Evolutionary conservation across 2,888 invertebrate species (phyloP), one percentile per base, ranked within the genome.

Genomic region (Strigamia maritima): DNA sequence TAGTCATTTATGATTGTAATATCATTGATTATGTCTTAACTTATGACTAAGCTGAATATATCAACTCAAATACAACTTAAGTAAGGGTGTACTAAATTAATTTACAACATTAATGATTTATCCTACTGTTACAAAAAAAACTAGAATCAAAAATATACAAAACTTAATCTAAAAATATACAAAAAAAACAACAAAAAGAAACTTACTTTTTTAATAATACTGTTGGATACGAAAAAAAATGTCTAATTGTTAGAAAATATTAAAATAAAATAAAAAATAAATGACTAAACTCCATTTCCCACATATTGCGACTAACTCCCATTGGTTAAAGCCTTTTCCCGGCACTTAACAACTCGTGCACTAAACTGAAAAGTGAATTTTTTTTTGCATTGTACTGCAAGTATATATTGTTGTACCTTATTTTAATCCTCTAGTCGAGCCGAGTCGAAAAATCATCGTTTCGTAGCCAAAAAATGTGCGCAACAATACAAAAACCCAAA

Each of bases 1-100:
- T 75, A 31, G 24, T 75, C 12, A 31, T 35, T 28, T 74, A 31
- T 75, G 28, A 75, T 75, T 75, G 31, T 75, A 75, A 75, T 75
- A 75, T 28, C 75, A 75, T 28, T 75, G 28, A 75, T 31, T 28
- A 75, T 75, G 35, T 75, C 24, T 26, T 70, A 70, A 70, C 28
- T 26, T 19, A 60, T 60, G 60, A 19, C 60, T 60, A n/a, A 70
- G 22, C 70, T 26, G 2, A 70, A 70, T n/a, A 70, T 26, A 70
- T 16, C 31, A 31, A 31, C 31, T 31, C 31, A 31, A n/a, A 31
- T 31, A 6, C 14, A 26, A 70, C 24, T 70, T 28, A 70, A 26
- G 24, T 70, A 70, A 26, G 75, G 2, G 22, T 22, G 60, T 14
- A 38, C 38, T 38, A 60, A 24, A 60, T 60, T 19, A 60, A 60